Conservation (phyloP, 2,888 invertebrate genomes). For the Bugulina stolonifera region DNA sequence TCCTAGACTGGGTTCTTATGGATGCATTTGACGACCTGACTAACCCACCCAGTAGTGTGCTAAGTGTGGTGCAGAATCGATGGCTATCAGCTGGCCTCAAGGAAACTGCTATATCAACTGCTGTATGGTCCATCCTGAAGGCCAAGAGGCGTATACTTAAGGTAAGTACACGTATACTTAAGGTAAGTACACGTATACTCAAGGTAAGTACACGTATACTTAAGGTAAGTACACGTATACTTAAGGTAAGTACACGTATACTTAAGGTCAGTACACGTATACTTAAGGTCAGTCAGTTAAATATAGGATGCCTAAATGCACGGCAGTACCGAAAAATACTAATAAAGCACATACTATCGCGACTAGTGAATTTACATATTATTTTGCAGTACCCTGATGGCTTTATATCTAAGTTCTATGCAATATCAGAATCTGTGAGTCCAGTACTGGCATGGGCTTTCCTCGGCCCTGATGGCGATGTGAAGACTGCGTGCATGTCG, state of each 20-base stretch:
- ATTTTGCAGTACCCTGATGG: slow-evolving; percentile 69
- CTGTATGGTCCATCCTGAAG: slow-evolving; percentile 94
- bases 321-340: too few relatives aligned
- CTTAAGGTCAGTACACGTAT: too few relatives aligned
- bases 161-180: slow-evolving; percentile 36
- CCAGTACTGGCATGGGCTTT: slow-evolving; percentile 96
- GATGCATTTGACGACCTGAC: slow-evolving; percentile 93
- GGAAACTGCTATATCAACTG: slow-evolving; percentile 74
- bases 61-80: slow-evolving; percentile 89
- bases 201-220: too few relatives aligned
- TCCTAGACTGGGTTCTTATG: slow-evolving; percentile 88
- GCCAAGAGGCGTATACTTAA: slow-evolving; percentile 86
- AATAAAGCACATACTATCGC: too few relatives aligned
- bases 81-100: slow-evolving; percentile 96
- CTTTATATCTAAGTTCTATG: slow-evolving; percentile 95
- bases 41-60: slow-evolving; percentile 83
- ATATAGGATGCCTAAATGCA: too few relatives aligned
- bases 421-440: slow-evolving; percentile 60
- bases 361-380: neutral
- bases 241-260: too few relatives aligned
- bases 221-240: too few relatives aligned
- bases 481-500: slow-evolving; percentile 79
- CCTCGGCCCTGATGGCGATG: slow-evolving; percentile 81
- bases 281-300: too few relatives aligned
- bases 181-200: too few relatives aligned